phyloP scores from a whole-genome alignment of 2,888 invertebrate genomes.

The Rhopalosiphum nymphaeae region DNA sequence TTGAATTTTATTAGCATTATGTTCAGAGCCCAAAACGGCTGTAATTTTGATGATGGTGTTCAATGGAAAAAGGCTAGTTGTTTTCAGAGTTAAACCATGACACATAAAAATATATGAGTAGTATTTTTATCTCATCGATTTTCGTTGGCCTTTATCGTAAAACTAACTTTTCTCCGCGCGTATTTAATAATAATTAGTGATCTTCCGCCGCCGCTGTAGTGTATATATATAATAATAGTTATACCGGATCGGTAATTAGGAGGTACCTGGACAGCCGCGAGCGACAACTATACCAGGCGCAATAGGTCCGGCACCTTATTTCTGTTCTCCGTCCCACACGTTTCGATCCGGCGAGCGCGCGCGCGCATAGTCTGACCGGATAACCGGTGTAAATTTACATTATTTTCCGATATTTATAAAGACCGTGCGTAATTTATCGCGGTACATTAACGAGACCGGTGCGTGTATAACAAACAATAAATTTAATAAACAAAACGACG shows the following conservation, averaged over 20 bases:
- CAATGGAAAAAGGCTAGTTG: not conserved
- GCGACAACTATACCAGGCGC: constrained; percentile 25
- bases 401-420: constrained; percentile 56
- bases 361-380: constrained; percentile 48
- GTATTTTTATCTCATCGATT: not conserved
- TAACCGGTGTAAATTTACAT: constrained; percentile 65
- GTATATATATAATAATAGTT: not conserved
- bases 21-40: not conserved
- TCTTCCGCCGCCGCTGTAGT: not conserved
- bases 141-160: not conserved
- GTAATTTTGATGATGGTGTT: not conserved
- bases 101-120: not conserved
- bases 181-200: constrained; percentile 47
- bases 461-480: constrained; percentile 53
- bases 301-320: constrained; percentile 56
- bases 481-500: constrained; percentile 63
- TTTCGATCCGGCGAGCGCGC: constrained; percentile 16
- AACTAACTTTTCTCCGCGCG: constrained; percentile 21
- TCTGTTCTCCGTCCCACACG: constrained; percentile 23
- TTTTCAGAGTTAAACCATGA: not conserved
- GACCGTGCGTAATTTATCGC: constrained; percentile 61
- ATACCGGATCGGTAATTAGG: constrained; percentile 46
- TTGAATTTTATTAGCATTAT: not conserved
- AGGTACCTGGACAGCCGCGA: constrained; percentile 49
- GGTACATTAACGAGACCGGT: constrained; percentile 57